These are phyloP conservation scores for Drosophila atripex DNA, from an alignment of 2,888 invertebrate genomes.

Conservation along the genomic window DNA sequence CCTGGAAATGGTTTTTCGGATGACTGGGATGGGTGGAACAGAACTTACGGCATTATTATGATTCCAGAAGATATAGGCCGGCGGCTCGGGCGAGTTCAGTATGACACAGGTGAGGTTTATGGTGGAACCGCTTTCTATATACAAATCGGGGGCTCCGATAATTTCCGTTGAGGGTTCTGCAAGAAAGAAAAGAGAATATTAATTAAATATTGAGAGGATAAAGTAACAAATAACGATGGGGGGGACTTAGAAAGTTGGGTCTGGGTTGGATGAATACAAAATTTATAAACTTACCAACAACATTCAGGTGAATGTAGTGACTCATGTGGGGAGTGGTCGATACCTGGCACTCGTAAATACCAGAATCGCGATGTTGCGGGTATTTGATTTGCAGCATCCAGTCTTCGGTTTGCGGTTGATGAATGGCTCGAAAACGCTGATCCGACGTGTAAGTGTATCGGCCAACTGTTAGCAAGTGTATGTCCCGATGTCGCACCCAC, in stretches of 20 bases:
- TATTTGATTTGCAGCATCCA: conserved; percentile 97
- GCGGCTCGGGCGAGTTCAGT: conserved; percentile 95
- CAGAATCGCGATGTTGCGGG: conserved; percentile 93
- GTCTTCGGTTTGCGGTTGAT: conserved; percentile 93
- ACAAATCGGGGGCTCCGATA: conserved; percentile 95
- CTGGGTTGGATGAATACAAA: too few relatives aligned
- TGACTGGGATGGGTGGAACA: conserved; percentile 26
- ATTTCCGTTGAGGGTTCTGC: conserved; percentile 96
- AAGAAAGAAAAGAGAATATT: conserved; percentile 73
- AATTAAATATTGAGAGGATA: neutral
- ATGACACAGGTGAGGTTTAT: conserved; percentile 97
- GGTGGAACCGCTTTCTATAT: conserved; percentile 96
- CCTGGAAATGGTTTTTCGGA: conserved; percentile 2
- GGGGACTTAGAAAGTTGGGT: too few relatives aligned
- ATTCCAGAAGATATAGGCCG: conserved; percentile 97
- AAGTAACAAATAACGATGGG: conserved; percentile 30
- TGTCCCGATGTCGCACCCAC: conserved; percentile 95
- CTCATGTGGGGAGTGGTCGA: conserved; percentile 97
- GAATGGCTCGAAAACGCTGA: conserved; percentile 94
- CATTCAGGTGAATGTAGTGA: conserved; percentile 94
- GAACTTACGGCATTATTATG: conserved; percentile 94
- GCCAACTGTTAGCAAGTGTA: conserved; percentile 94
- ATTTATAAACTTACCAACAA: conserved; percentile 89
- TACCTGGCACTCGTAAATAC: conserved; percentile 97
- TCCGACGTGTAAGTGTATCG: conserved; percentile 96